These are phyloP conservation scores for Nephrotoma flavescens DNA, from an alignment of 2,888 invertebrate genomes.

Conservation along the genomic window DNA sequence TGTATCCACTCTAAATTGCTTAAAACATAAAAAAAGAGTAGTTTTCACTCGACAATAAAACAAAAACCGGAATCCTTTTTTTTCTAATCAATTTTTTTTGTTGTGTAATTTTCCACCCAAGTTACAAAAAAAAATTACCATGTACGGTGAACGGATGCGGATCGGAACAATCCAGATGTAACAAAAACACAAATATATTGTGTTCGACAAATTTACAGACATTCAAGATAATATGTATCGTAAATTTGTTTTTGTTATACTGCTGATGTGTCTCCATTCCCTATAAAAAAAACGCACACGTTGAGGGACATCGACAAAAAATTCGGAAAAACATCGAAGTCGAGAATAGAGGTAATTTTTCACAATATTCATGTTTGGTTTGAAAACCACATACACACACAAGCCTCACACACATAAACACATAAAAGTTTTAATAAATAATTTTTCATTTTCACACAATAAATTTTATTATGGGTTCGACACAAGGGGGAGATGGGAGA, in stretches of 20 bases:
- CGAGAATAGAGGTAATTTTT: background rate
- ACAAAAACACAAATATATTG: background rate
- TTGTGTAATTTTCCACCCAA: background rate
- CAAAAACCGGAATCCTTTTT: background rate
- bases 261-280: too few species aligned
- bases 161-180: background rate
- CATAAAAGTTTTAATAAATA: background rate
- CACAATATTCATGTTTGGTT: background rate
- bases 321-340: background rate
- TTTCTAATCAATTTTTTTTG: background rate
- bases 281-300: background rate
- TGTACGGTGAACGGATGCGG: background rate
- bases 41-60: background rate
- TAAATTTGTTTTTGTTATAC: background rate
- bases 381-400: background rate
- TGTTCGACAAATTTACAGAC: background rate
- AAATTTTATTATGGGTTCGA: background rate
- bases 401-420: background rate
- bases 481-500: background rate
- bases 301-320: background rate
- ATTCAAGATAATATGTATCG: background rate
- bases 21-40: background rate
- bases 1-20: background rate
- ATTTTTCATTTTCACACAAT: background rate
- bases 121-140: background rate